phyloP scores from a whole-genome alignment of 2,888 invertebrate species.

The Pristionchus arcanus region DNA sequence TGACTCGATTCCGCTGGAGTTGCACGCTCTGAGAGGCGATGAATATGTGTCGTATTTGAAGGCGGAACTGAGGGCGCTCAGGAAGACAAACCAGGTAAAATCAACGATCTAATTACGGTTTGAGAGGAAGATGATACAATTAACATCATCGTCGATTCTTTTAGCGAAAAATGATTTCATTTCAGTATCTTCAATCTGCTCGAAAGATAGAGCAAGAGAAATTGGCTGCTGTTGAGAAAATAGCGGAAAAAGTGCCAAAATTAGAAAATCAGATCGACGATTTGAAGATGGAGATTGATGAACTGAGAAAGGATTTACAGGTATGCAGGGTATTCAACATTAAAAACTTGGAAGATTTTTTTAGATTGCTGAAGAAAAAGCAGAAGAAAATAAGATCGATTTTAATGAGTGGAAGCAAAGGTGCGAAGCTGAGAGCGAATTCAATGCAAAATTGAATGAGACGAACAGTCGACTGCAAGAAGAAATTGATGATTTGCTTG shows the following conservation, averaged over 20 bases:
- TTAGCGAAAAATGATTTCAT: too few species aligned
- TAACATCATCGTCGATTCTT: too few species aligned
- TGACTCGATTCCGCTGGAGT: background rate
- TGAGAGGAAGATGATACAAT: too few species aligned
- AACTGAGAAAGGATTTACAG: constrained; percentile 19
- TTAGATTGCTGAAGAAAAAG: background rate
- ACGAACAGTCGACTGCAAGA: background rate
- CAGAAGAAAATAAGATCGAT: constrained; percentile 36
- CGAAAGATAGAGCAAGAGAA: background rate
- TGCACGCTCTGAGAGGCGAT: constrained; percentile 23
- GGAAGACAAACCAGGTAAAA: background rate
- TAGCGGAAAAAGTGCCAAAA: background rate
- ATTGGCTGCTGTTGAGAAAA: background rate
- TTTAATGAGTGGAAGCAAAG: constrained; percentile 24
- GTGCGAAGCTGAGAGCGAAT: background rate
- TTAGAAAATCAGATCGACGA: background rate
- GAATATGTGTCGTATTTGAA: constrained; percentile 26
- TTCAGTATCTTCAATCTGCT: background rate
- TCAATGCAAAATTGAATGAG: background rate
- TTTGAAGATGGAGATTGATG: background rate
- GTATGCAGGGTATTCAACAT: background rate
- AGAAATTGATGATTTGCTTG: background rate
- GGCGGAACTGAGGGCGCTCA: background rate
- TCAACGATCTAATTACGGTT: too few species aligned
- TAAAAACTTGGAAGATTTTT: too few species aligned